Percentiles rank a stretch among this genome's conserved stretches.
Evolutionary conservation across 2,797 vertebrate genomes (phyloP).

Genomic region (Okamejei kenojei): DNA sequence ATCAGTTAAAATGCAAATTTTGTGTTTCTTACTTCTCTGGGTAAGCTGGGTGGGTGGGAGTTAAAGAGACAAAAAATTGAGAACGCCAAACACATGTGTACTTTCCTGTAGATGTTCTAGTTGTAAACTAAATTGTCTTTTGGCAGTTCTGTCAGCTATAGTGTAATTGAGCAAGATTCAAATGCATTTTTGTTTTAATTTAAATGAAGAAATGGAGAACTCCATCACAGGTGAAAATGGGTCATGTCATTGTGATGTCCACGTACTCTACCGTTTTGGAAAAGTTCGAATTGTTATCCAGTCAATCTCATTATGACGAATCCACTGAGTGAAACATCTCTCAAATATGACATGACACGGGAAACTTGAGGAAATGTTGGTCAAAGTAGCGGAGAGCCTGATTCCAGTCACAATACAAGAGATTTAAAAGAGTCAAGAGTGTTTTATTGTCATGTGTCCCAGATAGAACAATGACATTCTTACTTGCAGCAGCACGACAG

Average conservation of each 20-base stretch:
- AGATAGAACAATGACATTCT: no score
- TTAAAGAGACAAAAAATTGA: neutral
- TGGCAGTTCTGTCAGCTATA: neutral
- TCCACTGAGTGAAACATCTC: neutral
- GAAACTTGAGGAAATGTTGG: neutral
- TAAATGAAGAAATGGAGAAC: neutral
- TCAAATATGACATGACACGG: neutral
- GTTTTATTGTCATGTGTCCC: no score
- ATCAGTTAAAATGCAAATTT: neutral
- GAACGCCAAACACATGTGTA: neutral
- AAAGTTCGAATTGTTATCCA: neutral
- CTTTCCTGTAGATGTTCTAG: neutral
- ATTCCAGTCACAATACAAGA: neutral
- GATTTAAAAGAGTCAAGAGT: no score
- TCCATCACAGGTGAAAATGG: neutral
- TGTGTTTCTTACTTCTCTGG: no score
- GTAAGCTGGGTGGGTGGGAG: neutral
- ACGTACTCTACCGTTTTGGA: neutral
- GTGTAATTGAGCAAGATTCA: neutral
- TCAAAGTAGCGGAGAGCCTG: neutral
- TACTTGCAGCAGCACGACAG: no score
- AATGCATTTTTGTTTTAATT: slow-evolving; percentile 11
- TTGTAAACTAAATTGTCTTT: neutral
- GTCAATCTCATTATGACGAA: neutral
- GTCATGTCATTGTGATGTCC: neutral